A percentile compares a stretch with the other conserved stretches of the same genome.
These are phyloP conservation scores for Yponomeuta plumbellus DNA, from an alignment of 2,888 invertebrate species.

Conservation along the genomic window DNA sequence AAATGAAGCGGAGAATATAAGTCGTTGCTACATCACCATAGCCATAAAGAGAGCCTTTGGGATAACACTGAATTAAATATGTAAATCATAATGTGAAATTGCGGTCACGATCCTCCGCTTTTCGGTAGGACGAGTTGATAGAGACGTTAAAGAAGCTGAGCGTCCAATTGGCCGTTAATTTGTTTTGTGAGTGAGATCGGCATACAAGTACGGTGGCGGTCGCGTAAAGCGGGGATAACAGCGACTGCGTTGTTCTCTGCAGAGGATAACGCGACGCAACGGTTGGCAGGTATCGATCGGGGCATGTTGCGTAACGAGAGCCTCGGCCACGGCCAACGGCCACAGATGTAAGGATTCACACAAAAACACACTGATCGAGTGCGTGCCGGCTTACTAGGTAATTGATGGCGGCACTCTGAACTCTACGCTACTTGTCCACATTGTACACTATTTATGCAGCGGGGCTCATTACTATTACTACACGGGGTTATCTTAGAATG, in stretches of 20 bases:
- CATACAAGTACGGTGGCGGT: neutral
- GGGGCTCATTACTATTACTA: too few relatives aligned
- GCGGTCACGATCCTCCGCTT: conserved; percentile 12
- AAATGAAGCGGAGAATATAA: neutral
- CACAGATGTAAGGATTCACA: conserved; percentile 59
- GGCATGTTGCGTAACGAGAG: conserved; percentile 47
- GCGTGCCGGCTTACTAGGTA: neutral
- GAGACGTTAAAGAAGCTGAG: conserved; percentile 9
- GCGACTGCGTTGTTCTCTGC: conserved; percentile 21
- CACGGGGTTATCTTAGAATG: too few relatives aligned
- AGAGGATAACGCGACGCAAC: conserved; percentile 51
- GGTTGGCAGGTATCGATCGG: conserved; percentile 46
- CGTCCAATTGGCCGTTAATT: conserved; percentile 16
- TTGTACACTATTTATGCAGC: too few relatives aligned
- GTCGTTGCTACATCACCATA: neutral
- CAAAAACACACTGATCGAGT: conserved; percentile 24
- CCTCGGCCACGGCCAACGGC: conserved; percentile 37
- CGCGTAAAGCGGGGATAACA: conserved; percentile 22
- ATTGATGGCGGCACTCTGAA: conserved; percentile 6
- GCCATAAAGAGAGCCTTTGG: neutral
- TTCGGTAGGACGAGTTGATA: conserved; percentile 1
- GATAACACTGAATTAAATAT: conserved; percentile 1
- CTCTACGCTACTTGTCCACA: neutral
- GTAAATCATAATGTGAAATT: conserved; percentile 7
- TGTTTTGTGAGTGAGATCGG: neutral